Evolutionary conservation across 1,140 invertebrate species (phyloP).

Genomic region (Megathymus violae): DNA sequence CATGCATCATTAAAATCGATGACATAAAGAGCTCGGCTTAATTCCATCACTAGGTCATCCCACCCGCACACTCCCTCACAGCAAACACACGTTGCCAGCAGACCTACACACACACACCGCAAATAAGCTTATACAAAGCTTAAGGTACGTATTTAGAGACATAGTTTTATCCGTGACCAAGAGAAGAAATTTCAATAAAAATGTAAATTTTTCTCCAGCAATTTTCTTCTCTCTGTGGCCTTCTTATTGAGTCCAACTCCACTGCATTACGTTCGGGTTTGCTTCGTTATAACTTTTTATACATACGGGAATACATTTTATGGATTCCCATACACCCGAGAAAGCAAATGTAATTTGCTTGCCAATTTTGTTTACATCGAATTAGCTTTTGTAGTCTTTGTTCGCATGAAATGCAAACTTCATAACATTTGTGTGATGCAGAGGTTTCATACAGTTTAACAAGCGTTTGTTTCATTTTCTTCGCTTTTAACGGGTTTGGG

Average conservation of each 20-base stretch:
- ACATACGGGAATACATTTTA: constrained; percentile 43
- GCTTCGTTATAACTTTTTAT: constrained; percentile 49
- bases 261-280: constrained; percentile 60
- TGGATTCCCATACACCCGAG: constrained; percentile 24
- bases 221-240: constrained; percentile 69
- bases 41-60: constrained; percentile 29
- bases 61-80: constrained; percentile 44
- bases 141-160: constrained; percentile 73
- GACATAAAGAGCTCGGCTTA: background rate
- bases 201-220: constrained; percentile 77
- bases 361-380: constrained; percentile 49
- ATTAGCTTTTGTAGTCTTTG: constrained; percentile 53
- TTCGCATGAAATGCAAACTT: constrained; percentile 46
- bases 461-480: background rate
- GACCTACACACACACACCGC: constrained; percentile 43
- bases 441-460: constrained; percentile 15
- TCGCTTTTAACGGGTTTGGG: background rate
- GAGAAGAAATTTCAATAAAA: constrained; percentile 81
- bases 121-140: constrained; percentile 60
- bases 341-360: constrained; percentile 45
- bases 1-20: constrained; percentile 14
- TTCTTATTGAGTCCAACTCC: constrained; percentile 59
- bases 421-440: constrained; percentile 7
- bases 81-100: constrained; percentile 35
- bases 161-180: constrained; percentile 73